These are phyloP conservation scores for Noctuana brunneofusca DNA, from an alignment of 2,888 invertebrate genomes.

Conservation along the genomic window DNA sequence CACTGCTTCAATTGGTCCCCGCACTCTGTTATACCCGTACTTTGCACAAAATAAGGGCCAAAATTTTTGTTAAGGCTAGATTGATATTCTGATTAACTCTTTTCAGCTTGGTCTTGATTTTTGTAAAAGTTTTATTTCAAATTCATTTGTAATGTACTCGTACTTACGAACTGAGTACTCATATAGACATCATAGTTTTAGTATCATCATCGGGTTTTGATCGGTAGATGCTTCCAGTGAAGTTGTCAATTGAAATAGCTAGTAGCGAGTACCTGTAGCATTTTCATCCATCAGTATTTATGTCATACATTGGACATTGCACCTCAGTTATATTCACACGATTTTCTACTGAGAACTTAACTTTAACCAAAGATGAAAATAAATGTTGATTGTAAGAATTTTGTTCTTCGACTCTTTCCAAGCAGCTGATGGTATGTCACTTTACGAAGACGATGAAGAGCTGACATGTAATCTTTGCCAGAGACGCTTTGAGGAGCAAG, in stretches of 20 bases:
- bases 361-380: constrained; percentile 30
- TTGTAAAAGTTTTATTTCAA: constrained; percentile 61
- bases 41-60: constrained; percentile 72
- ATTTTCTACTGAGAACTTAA: constrained; percentile 28
- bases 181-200: constrained; percentile 3
- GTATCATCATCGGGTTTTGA: constrained; percentile 25
- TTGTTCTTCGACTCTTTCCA: constrained; percentile 84
- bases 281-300: constrained; percentile 27
- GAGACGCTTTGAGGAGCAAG: constrained; percentile 90
- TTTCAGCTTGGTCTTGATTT: constrained; percentile 84
- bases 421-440: constrained; percentile 85
- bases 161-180: constrained; percentile 8
- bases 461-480: constrained; percentile 89
- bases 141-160: constrained; percentile 9
- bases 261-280: constrained; percentile 24
- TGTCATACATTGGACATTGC: constrained; percentile 31
- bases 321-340: constrained; percentile 34
- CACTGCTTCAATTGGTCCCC: constrained; percentile 54
- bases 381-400: constrained; percentile 57
- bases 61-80: constrained; percentile 52
- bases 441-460: constrained; percentile 85
- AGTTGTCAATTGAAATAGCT: constrained; percentile 20
- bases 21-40: constrained; percentile 67
- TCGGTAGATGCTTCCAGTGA: constrained; percentile 30
- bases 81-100: constrained; percentile 82